phyloP scores from a whole-genome alignment of 64 coral and sea anemone genomes.

The Dendrophyllia cribrosa region DNA sequence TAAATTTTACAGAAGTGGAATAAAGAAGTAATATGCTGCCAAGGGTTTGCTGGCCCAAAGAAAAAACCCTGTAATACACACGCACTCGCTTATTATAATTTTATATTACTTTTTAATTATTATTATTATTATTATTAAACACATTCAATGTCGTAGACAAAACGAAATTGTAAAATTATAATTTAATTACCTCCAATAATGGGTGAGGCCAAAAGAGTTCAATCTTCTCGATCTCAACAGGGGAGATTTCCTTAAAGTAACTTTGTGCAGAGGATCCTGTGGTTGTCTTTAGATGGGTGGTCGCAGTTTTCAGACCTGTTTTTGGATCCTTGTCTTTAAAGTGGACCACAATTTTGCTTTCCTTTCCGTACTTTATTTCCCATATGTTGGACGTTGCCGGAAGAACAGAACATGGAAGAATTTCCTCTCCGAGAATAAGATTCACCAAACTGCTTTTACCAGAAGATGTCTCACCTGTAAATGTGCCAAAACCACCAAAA shows the following conservation, averaged over 20 bases:
- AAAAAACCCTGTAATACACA: too few species aligned
- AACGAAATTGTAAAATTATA: too few species aligned
- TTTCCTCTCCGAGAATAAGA: constrained; percentile 29
- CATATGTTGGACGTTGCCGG: constrained; percentile 2
- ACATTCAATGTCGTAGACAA: too few species aligned
- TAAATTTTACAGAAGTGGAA: too few species aligned
- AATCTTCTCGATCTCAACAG: background rate
- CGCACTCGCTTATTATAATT: too few species aligned
- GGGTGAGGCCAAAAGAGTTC: constrained; percentile 32
- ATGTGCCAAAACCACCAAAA: too few species aligned
- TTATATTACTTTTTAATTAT: too few species aligned
- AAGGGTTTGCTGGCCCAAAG: too few species aligned
- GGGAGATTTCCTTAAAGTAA: constrained; percentile 4
- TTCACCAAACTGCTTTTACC: constrained; percentile 41
- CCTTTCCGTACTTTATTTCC: constrained; percentile 19
- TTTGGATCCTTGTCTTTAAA: constrained; percentile 39
- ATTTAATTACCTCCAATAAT: background rate
- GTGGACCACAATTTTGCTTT: background rate
- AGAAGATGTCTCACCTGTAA: constrained; percentile 14
- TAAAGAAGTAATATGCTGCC: too few species aligned
- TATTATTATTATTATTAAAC: too few species aligned
- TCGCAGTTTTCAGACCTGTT: background rate
- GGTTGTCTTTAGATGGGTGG: background rate
- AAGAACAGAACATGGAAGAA: background rate
- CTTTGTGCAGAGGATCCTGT: background rate